Percentiles rank a stretch among this genome's conserved stretches.
Evolutionary conservation across 2,113 vertebrate species (phyloP).

Genomic region (Paramormyrops kingsleyae): DNA sequence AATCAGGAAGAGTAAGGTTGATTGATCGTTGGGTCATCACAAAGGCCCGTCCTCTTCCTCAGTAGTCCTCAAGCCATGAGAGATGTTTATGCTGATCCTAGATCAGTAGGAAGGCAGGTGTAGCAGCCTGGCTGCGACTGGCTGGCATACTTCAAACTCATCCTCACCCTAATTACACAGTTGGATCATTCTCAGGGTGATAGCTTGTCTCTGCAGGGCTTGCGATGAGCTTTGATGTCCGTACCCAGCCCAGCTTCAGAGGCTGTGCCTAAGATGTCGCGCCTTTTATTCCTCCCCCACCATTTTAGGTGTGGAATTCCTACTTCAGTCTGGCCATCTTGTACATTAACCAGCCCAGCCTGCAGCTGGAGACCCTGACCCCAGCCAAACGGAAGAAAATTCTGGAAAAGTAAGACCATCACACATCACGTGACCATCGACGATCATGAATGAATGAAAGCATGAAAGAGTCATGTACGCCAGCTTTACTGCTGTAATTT

Average conservation of each 20-base stretch:
- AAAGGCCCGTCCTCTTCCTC: not conserved
- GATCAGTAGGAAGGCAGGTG: not conserved
- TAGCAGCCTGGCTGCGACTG: not conserved
- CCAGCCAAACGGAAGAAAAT: conserved; percentile 88
- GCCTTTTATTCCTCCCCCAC: not conserved
- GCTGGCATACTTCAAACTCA: not conserved
- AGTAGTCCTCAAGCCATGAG: not conserved
- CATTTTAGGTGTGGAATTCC: conserved; percentile 87
- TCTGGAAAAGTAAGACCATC: conserved; percentile 81
- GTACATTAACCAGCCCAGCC: conserved; percentile 96
- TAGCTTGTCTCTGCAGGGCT: not conserved
- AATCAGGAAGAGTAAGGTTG: not conserved
- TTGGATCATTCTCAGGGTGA: not conserved
- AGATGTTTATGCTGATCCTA: not conserved
- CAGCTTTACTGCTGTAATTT: not conserved
- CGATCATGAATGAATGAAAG: not conserved
- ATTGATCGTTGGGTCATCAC: not conserved
- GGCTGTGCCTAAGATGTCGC: not conserved
- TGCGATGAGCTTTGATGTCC: not conserved
- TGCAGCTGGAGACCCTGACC: conserved; percentile 84
- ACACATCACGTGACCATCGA: not conserved
- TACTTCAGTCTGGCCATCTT: conserved; percentile 94
- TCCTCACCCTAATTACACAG: not conserved
- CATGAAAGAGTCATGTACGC: not conserved
- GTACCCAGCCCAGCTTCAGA: not conserved